These are phyloP conservation scores for Numida meleagris DNA, from an alignment of 2,113 vertebrate genomes.

Conservation along the genomic window DNA sequence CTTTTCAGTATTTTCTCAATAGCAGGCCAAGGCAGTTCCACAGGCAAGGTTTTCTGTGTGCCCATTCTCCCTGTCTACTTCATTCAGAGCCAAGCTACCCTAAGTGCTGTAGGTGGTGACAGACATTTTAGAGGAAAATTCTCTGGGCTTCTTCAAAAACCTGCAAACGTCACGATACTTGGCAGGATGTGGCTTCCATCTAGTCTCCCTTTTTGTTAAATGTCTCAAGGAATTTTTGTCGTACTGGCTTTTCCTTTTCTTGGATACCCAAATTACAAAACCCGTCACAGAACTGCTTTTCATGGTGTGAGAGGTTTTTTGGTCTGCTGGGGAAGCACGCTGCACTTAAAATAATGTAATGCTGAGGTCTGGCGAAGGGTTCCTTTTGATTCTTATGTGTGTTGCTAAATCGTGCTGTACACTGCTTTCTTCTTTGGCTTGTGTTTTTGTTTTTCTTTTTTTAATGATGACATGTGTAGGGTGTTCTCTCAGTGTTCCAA, in stretches of 20 bases:
- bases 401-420: not conserved
- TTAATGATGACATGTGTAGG: not conserved
- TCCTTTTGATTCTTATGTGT: slow-evolving; percentile 25
- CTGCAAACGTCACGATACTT: not conserved
- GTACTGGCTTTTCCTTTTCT: slow-evolving; percentile 35
- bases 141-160: not conserved
- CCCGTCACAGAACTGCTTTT: not conserved
- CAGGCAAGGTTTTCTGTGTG: not conserved
- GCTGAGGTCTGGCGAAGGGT: slow-evolving; percentile 19
- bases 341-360: slow-evolving; percentile 51
- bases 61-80: not conserved
- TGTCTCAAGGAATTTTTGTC: not conserved
- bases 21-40: not conserved
- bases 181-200: slow-evolving; percentile 25
- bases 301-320: not conserved
- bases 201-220: slow-evolving; percentile 51
- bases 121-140: slow-evolving; percentile 52
- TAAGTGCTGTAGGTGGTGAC: slow-evolving; percentile 56
- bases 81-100: not conserved
- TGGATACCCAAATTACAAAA: slow-evolving; percentile 7
- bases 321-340: not conserved
- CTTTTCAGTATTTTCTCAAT: slow-evolving; percentile 22
- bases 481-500: not conserved
- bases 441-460: not conserved
- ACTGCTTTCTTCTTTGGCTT: not conserved